Conservation (phyloP, 2,113 vertebrate genomes). For the Chlorodrepanis virens region DNA sequence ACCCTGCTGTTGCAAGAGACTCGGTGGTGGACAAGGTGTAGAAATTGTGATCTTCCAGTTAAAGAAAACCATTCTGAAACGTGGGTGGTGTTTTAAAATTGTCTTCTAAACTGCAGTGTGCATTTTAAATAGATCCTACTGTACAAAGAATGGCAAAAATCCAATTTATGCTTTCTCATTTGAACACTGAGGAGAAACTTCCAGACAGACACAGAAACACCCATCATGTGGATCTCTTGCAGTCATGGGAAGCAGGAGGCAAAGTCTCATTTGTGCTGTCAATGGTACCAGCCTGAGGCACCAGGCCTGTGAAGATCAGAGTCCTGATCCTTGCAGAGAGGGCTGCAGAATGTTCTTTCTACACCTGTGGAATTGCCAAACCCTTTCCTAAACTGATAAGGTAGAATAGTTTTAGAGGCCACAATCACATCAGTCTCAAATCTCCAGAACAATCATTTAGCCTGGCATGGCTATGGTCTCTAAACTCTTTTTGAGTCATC, state of each 20-base stretch:
- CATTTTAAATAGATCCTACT: not conserved
- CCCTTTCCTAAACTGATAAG: not conserved
- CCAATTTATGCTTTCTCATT: not conserved
- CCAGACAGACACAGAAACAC: not conserved
- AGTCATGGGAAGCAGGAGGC: not conserved
- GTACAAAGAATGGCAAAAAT: not conserved
- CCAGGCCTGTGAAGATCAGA: not conserved
- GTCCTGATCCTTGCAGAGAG: rapidly evolving
- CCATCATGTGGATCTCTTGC: not conserved
- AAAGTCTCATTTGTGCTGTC: rapidly evolving
- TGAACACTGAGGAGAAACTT: not conserved
- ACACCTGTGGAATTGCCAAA: not conserved
- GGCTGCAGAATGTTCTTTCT: not conserved
- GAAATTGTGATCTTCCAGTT: not conserved
- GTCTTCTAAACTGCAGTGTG: not conserved
- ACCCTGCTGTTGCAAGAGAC: not conserved
- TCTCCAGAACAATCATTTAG: not conserved
- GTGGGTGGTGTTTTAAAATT: not conserved
- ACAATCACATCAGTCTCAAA: not conserved
- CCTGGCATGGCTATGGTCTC: not conserved
- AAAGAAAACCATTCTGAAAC: not conserved
- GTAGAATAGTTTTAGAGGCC: not conserved
- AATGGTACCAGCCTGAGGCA: not conserved
- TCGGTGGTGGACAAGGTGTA: not conserved
- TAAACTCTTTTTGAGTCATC: constrained; percentile 45